Evolutionary conservation across 2,888 invertebrate genomes (phyloP).

Genomic region (Troides oblongomaculatus): DNA sequence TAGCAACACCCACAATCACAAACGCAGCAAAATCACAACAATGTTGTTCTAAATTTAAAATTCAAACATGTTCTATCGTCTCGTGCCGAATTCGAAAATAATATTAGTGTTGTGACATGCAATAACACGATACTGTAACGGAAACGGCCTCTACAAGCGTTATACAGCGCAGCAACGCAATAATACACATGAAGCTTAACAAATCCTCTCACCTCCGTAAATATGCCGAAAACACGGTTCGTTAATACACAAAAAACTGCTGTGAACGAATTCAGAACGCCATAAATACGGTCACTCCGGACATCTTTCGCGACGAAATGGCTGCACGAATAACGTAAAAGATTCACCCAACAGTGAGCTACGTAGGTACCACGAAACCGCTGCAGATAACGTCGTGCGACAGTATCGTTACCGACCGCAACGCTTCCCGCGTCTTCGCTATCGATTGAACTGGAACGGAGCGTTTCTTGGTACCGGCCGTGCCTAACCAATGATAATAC

Average conservation of each 20-base stretch:
- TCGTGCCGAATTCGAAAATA: slow-evolving; percentile 15
- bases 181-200: slow-evolving; percentile 12
- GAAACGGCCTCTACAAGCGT: slow-evolving; percentile 14
- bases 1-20: slow-evolving; percentile 9
- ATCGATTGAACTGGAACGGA: slow-evolving; percentile 58
- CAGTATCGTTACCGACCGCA: slow-evolving; percentile 36
- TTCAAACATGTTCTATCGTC: slow-evolving; percentile 10
- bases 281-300: slow-evolving; percentile 61
- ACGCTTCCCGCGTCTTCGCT: slow-evolving; percentile 39
- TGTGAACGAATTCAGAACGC: slow-evolving; percentile 64
- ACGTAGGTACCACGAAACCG: slow-evolving; percentile 52
- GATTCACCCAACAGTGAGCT: slow-evolving; percentile 55
- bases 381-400: slow-evolving; percentile 43
- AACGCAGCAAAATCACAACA: slow-evolving; percentile 1
- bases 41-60: slow-evolving; percentile 7
- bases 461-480: slow-evolving; percentile 53
- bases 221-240: slow-evolving; percentile 49
- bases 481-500: slow-evolving; percentile 65
- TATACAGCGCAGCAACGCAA: slow-evolving; percentile 13
- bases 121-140: slow-evolving; percentile 18
- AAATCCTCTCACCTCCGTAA: slow-evolving; percentile 54
- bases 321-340: slow-evolving; percentile 71
- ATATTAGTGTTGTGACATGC: slow-evolving; percentile 22
- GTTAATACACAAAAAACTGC: slow-evolving; percentile 61
- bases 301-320: slow-evolving; percentile 73